Percentiles rank a stretch among this genome's conserved stretches.
These are phyloP conservation scores for Listrodromus nycthemerus DNA, from an alignment of 2,888 invertebrate species.

Conservation along the genomic window DNA sequence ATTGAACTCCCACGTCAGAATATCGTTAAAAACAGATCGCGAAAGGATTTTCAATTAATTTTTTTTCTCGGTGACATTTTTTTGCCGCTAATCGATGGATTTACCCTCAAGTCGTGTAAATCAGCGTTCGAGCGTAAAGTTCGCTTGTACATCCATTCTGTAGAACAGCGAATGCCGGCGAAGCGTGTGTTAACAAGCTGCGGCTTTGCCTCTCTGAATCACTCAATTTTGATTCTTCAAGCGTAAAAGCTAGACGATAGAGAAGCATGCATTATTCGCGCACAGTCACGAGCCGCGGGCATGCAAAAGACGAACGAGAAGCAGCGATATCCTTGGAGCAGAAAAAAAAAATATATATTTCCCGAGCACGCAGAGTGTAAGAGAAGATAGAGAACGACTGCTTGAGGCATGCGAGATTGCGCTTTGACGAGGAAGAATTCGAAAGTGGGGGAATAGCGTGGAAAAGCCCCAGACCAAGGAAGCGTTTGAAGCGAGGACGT, in stretches of 20 bases:
- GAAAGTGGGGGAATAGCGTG: conserved; percentile 15
- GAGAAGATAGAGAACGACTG: conserved; percentile 23
- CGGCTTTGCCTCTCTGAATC: not conserved
- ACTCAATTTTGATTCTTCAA: not conserved
- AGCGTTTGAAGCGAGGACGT: not conserved
- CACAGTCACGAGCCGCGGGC: conserved; percentile 58
- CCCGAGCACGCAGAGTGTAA: conserved; percentile 20
- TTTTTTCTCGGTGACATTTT: not conserved
- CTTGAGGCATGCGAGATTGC: conserved; percentile 64
- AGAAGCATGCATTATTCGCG: conserved; percentile 29
- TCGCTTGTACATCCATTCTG: not conserved
- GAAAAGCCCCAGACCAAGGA: not conserved
- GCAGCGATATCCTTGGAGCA: conserved; percentile 6
- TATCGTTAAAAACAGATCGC: no score
- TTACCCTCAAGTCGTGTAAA: not conserved
- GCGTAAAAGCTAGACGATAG: not conserved
- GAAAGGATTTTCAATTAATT: no score
- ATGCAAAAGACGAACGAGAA: conserved; percentile 22
- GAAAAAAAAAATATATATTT: conserved; percentile 36
- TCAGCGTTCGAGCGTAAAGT: not conserved
- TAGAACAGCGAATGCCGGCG: not conserved
- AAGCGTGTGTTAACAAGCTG: not conserved
- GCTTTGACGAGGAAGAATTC: conserved; percentile 59
- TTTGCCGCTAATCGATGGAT: not conserved
- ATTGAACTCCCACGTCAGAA: no score